Base-by-base conservation (phyloP, 1,140 invertebrate species). In the Papilio aristodemus region DNA sequence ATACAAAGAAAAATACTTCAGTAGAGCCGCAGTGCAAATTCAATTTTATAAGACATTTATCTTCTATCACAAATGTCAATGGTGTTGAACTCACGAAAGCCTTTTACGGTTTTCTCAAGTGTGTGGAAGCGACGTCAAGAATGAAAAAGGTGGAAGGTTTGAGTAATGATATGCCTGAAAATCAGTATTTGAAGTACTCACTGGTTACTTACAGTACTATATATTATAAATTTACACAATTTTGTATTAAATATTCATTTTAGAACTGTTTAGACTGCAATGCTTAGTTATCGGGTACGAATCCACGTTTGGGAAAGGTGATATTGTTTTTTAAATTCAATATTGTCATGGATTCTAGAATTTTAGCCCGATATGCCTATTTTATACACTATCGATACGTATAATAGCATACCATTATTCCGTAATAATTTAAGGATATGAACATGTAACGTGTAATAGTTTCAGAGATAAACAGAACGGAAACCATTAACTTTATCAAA, bases 401-500 rank as follows among this genome's bases (percentile, higher is more conserved):
- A 19, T 46, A 46, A 19, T 14, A 19, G 43, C n/a, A n/a, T n/a
- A 17, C 8, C 8, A 46, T 46, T 19, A 17, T 46, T 46, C 43
- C 43, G 43, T 46, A 46, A 46, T 46, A 46, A 46, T 17, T 46
- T 46, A 46, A 19, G 19, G 9, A 22, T 25, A 54, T 54, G 10
- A 46, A 3, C 27, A 19, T 39, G 10, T 54, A 25, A 25, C 4
- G 8, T 46, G 14, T 46, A 46, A 22, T 22, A 25, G 46, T 54
- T 54, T 22, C 46, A 22, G 22, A 54, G 46, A 54, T 25, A 54
- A 22, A 46, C 19, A 46, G 43, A 54, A 54, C 22, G 46, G 46
- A 54, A 54, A 19, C 46, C 46, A 54, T 54, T 54, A 22, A 54
- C 17, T 54, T 54, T 54, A 54, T 54, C 46, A 54, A 54, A 54